Conservation (phyloP, 1,140 invertebrate species). For the Drosophila insularis region DNA sequence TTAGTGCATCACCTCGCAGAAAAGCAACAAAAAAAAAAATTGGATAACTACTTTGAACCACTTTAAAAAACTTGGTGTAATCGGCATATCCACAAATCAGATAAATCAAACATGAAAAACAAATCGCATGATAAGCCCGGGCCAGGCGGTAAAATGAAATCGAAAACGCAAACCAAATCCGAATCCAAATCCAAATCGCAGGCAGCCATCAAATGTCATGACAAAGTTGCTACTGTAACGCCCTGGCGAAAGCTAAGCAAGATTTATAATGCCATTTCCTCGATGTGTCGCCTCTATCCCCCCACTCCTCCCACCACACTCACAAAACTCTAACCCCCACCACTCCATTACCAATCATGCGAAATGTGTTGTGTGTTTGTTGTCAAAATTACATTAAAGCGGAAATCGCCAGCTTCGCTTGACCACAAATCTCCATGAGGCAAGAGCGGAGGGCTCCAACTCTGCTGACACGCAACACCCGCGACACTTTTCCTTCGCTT, state of each 20-base stretch:
- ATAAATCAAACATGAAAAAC: conserved; percentile 76
- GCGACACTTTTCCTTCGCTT: conserved; percentile 65
- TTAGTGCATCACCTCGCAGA: conserved; percentile 3
- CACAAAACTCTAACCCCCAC: background rate
- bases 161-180: conserved; percentile 34
- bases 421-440: conserved; percentile 58
- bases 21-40: background rate
- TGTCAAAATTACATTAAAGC: conserved; percentile 80
- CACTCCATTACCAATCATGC: conserved; percentile 6
- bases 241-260: conserved; percentile 53
- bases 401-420: conserved; percentile 66
- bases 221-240: conserved; percentile 65
- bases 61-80: conserved; percentile 36
- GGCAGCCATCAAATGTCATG: conserved; percentile 48
- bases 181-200: conserved; percentile 56
- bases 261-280: conserved; percentile 73
- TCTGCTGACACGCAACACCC: conserved; percentile 65
- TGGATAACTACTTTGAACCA: conserved; percentile 29
- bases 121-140: conserved; percentile 67
- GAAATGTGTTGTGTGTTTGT: conserved; percentile 42
- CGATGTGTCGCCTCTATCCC: conserved; percentile 14
- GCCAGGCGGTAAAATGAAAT: conserved; percentile 40
- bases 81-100: conserved; percentile 59
- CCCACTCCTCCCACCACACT: no score
- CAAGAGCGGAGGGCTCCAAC: conserved; percentile 1